Base-by-base conservation (phyloP, 1,140 invertebrate species). In the Physella acuta region DNA sequence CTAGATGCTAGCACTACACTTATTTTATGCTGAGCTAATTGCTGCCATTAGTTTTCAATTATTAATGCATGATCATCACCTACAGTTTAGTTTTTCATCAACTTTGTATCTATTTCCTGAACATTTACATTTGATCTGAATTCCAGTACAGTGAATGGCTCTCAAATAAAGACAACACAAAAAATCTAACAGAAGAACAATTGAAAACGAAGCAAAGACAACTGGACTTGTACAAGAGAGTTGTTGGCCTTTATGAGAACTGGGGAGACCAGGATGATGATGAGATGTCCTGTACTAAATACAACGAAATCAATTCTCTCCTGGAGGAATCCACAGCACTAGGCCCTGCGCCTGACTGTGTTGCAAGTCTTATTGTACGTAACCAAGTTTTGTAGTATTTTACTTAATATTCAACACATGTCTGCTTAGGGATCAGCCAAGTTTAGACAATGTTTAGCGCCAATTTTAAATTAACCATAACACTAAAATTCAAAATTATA, bases 131-230 rank as follows among this genome's bases (percentile, higher is more conserved):
- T 52, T 2, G 3, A 16, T 52, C 51, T n/a, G 20, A 2, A 1
- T 24, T 49, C 17, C 60, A 64, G 62, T 64, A 64, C 28, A 14
- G 52, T 33, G 49, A 64, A 2, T 64, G 62, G 62, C 49, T 64
- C 11, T 52, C 62, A 2, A 52, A 53, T 30, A 24, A 24, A 17
- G 33, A 64, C 1, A 11, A 64, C 49, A 52, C 49, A 11, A 64
- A 64, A 36, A 17, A 64, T 26, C 49, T 64, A 2, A 8, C 62
- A 20, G 39, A 64, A 4, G 44, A 64, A 0, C 26, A 30, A 2
- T 2, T 52, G 3, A 34, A n/a, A 16, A 36, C 1, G 14, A 64
- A 31, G 62, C 30, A 5, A 24, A 28, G 14, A 16, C 62, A 64
- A 30, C 62, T 64, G 1, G 24, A 64, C 3, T 49, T 64, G 0